Evolutionary conservation across 2,888 invertebrate genomes (phyloP), one percentile per base, ranked within the genome.

Genomic region (Lasioglossum marginatum): DNA sequence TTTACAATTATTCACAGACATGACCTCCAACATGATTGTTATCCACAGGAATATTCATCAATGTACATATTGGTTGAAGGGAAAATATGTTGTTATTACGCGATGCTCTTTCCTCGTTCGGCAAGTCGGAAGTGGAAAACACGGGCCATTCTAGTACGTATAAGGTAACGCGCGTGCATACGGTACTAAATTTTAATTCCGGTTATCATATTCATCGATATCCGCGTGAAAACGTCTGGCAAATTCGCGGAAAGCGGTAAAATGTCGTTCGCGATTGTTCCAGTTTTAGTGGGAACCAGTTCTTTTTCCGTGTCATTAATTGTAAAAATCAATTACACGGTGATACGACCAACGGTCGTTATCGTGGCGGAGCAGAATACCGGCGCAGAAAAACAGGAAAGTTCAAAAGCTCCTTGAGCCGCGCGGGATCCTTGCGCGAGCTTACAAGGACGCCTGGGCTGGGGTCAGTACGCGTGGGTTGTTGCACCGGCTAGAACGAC

Each of bases 391-490:
- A 87, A 79, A 79, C 79, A 80, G 72, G 75, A 66, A 68, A 52
- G 84, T 84, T 83, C 81, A 79, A 74, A 81, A 81, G 81, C 81
- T 76, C 79, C 79, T 45, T 79, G 60, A 77, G 78, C 77, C 87
- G 71, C 23, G 52, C 52, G 74, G 57, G 66, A 68, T 85, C 80
- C 87, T 87, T 86, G 75, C 79, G 72, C 88, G 87, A 88, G 84
- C 79, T 66, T 83, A 82, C 92, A 92, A 92, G 93, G 92, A 91
- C 93, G 80, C 82, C 52, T 52, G 92, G 90, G 94, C 52, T 52
- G 92, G 90, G 94, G 93, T 94, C 92, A 93, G 88, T 85, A 90
- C 87, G 94, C 93, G 94, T 94, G 94, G 94, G 94, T 94, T 94
- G 94, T 94, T 94, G 94, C 93, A 93, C 94, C 91, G 92, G 90